Evolutionary conservation across 2,113 vertebrate genomes (phyloP), one percentile per base, ranked within the genome.

Genomic region (Perca flavescens): DNA sequence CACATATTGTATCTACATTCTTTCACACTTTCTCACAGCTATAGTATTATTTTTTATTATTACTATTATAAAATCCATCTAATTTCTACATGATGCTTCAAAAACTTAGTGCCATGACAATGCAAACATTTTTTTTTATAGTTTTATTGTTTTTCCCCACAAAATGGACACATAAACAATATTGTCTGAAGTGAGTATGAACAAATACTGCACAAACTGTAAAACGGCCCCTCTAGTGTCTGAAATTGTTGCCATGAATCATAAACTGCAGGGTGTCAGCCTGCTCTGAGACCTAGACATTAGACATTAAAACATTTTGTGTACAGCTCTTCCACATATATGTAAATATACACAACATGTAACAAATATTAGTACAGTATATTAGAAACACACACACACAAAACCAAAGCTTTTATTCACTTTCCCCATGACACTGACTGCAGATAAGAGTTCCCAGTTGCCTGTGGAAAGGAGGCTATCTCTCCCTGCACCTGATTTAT

Each of bases 401-500:
- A 75, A 13, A 65, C 56, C 49, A n/a, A 84, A 63, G 82, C 80
- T 54, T 78, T 86, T 88, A 83, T 74, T 86, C 56, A 77, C 77
- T 82, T 83, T 81, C 62, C 71, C 62, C 12, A 31, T 82, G 88
- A 91, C 86, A 87, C 79, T 28, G 70, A 75, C 83, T 84, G 56
- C 1, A 89, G 92, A 94, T 93, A 92, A 92, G 88, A 82, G 72
- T 82, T 76, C 65, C 82, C 58, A 40, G 63, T 77, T 71, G 75
- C 70, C 76, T 57, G 74, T 63, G 80, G 53, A 87, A 79, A 74
- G 34, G 49, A 71, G 65, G 6, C 73, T 74, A 63, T 88, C 80
- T 83, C 66, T 75, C 54, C 52, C 46, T 40, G 68, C 47, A 16
- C 71, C 90, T 94, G 92, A 93, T 92, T 94, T 90, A 93, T 92